These are phyloP conservation scores for Nineta flava DNA, from an alignment of 2,888 invertebrate species.

Conservation along the genomic window DNA sequence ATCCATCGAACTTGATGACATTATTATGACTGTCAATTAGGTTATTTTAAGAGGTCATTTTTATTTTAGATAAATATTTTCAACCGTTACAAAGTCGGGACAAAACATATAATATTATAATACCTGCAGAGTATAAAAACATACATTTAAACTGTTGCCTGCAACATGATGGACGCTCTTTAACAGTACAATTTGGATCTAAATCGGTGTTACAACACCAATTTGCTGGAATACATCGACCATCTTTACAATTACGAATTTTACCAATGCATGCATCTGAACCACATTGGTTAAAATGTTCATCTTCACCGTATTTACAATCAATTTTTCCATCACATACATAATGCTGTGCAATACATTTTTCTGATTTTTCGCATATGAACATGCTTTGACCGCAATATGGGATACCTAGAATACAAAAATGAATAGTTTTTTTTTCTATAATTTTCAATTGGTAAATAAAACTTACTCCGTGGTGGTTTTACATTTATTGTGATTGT, in stretches of 20 bases:
- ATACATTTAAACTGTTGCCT: conserved; percentile 11
- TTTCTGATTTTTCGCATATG: conserved; percentile 15
- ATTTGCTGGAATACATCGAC: conserved; percentile 21
- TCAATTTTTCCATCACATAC: conserved; percentile 22
- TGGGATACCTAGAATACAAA: not conserved
- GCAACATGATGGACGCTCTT: conserved; percentile 20
- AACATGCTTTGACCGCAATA: conserved; percentile 14
- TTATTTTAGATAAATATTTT: too few species aligned
- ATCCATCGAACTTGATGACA: too few species aligned
- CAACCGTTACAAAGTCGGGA: too few species aligned
- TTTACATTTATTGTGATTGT: conserved; percentile 1
- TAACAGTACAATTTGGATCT: conserved; percentile 20
- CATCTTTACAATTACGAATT: conserved; percentile 12
- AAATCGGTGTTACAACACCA: conserved; percentile 19
- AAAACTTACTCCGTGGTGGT: not conserved
- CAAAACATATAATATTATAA: too few species aligned
- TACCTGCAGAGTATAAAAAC: too few species aligned
- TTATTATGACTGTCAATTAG: too few species aligned
- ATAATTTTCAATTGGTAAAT: not conserved
- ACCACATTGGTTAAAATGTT: conserved; percentile 19
- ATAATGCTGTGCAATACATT: conserved; percentile 20
- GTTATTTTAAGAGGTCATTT: too few species aligned
- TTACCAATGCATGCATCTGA: conserved; percentile 5
- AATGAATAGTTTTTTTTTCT: conserved; percentile 6
- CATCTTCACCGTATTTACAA: conserved; percentile 21